Conservation (phyloP, 2,113 vertebrate species). For the Triplophysa siluroides region DNA sequence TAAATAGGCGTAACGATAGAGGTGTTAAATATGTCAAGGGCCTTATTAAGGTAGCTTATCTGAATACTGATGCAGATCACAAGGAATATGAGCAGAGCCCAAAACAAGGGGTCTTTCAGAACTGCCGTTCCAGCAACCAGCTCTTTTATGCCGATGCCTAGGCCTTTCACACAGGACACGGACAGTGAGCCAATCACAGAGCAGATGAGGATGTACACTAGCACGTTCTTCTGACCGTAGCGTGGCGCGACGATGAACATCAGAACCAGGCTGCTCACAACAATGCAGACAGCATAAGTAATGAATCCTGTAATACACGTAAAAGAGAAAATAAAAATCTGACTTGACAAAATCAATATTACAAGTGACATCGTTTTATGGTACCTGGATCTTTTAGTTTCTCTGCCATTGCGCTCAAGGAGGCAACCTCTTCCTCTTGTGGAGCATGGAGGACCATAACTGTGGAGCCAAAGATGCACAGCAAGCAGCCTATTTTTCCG, state of each 20-base stretch:
- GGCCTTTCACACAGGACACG: conserved; percentile 81
- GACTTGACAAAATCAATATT: too few relatives aligned
- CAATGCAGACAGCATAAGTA: conserved; percentile 77
- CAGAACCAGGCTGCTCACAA: conserved; percentile 78
- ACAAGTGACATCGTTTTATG: not conserved
- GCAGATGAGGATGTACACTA: conserved; percentile 83
- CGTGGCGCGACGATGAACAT: conserved; percentile 78
- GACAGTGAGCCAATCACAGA: conserved; percentile 82
- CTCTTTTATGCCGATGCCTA: conserved; percentile 82
- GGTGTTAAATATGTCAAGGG: conserved; percentile 81
- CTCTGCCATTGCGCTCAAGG: conserved; percentile 79
- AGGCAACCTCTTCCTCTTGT: conserved; percentile 78
- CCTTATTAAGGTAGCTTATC: conserved; percentile 86
- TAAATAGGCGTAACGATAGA: conserved; percentile 80
- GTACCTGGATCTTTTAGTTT: conserved; percentile 84
- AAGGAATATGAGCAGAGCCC: conserved; percentile 77
- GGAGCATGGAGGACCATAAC: conserved; percentile 87
- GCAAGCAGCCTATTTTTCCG: conserved; percentile 80
- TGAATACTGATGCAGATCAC: conserved; percentile 79
- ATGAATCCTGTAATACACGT: conserved; percentile 75
- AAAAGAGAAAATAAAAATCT: conserved; percentile 47
- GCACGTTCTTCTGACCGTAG: conserved; percentile 80
- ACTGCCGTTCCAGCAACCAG: conserved; percentile 76
- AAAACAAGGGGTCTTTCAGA: conserved; percentile 78
- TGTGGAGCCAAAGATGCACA: conserved; percentile 80